Percentiles rank a stretch among this genome's conserved stretches.
These are phyloP conservation scores for Porites divaricata DNA, from an alignment of 92 coral and sea anemone genomes.

Conservation along the genomic window DNA sequence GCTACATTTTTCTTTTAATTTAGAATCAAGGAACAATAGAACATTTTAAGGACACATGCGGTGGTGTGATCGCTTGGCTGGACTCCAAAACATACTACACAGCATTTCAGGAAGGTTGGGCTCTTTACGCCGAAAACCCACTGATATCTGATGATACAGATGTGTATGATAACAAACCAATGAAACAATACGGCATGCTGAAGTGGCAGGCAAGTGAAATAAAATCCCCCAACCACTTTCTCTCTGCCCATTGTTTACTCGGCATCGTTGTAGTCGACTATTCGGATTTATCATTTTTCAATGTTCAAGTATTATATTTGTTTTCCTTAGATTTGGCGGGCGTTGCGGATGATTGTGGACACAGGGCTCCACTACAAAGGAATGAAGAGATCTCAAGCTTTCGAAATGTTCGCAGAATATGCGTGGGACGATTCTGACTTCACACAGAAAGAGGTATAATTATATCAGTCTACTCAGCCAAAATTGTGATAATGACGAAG, in stretches of 20 bases:
- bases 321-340: slow-evolving; percentile 60
- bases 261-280: background rate
- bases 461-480: background rate
- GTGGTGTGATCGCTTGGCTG: slow-evolving; percentile 82
- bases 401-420: slow-evolving; percentile 50
- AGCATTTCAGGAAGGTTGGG: slow-evolving; percentile 94
- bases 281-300: background rate
- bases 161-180: slow-evolving; percentile 70
- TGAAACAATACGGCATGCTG: slow-evolving; percentile 89
- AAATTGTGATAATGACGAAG: too few relatives aligned
- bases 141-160: slow-evolving; percentile 82
- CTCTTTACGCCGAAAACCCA: slow-evolving; percentile 87
- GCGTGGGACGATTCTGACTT: slow-evolving; percentile 73
- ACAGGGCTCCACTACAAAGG: slow-evolving; percentile 71
- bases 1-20: background rate
- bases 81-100: slow-evolving; percentile 75
- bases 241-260: too few relatives aligned
- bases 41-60: slow-evolving; percentile 79
- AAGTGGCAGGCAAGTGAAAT: slow-evolving; percentile 69
- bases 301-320: background rate
- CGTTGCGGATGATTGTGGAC: slow-evolving; percentile 61
- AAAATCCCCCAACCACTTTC: too few relatives aligned
- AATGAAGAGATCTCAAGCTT: slow-evolving; percentile 65
- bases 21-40: slow-evolving; percentile 83
- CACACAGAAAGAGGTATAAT: slow-evolving; percentile 52